These are phyloP conservation scores for Diacarnus erythraeanus DNA, from an alignment of 37 sponge, comb jelly and placozoan genomes.

Conservation along the genomic window DNA sequence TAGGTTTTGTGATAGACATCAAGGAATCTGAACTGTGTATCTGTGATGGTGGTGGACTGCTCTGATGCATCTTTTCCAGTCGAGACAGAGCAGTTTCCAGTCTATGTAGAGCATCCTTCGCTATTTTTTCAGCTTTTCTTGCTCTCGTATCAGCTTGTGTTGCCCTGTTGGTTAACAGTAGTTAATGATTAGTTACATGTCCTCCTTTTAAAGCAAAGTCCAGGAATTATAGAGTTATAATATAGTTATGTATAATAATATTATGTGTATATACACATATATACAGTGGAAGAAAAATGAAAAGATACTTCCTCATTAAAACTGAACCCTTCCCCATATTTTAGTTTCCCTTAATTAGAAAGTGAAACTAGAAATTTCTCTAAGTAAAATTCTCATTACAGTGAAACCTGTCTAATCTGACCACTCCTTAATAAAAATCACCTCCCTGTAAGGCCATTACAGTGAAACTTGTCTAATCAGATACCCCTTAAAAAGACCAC, in stretches of 20 bases:
- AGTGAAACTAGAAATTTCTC: too few relatives aligned
- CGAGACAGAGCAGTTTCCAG: background rate
- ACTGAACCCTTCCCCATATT: too few relatives aligned
- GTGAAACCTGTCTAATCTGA: too few relatives aligned
- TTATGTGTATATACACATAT: background rate
- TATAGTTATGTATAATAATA: background rate
- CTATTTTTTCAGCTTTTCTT: conserved; percentile 33
- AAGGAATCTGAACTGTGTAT: background rate
- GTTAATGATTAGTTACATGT: background rate
- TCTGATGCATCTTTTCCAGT: background rate
- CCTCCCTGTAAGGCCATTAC: too few relatives aligned
- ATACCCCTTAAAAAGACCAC: too few relatives aligned
- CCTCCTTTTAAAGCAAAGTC: background rate
- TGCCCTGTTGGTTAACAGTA: background rate
- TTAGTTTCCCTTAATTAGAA: too few relatives aligned
- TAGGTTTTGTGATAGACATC: background rate
- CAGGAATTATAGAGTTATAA: background rate
- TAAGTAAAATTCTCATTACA: too few relatives aligned
- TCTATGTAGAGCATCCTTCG: conserved; percentile 13
- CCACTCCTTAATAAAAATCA: too few relatives aligned
- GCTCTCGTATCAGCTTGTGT: conserved; percentile 1
- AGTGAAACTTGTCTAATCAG: too few relatives aligned
- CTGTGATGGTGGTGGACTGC: background rate
- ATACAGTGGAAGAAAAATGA: too few relatives aligned
- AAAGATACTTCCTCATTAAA: too few relatives aligned